These are phyloP conservation scores for Choloepus didactylus DNA, from an alignment of 2,797 vertebrate species.

Conservation along the genomic window DNA sequence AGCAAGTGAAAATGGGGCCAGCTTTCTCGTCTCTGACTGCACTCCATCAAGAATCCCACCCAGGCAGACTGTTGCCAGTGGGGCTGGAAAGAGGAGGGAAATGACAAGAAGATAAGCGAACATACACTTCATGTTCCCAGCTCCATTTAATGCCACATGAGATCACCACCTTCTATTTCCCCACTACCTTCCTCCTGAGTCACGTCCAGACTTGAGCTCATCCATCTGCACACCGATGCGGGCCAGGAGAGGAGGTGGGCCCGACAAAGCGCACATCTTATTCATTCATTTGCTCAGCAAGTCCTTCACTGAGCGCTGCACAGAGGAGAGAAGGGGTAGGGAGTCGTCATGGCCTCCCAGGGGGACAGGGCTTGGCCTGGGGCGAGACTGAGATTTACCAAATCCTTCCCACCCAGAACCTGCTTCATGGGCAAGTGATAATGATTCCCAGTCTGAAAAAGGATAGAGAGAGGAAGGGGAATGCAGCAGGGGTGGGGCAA, in stretches of 20 bases:
- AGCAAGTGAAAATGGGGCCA: background rate
- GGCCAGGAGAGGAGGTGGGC: constrained; percentile 60
- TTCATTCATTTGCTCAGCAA: background rate
- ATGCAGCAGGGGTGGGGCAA: accelerated
- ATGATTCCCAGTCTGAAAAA: background rate
- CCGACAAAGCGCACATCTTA: background rate
- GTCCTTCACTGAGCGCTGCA: background rate
- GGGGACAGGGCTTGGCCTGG: background rate
- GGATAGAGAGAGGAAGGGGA: too few relatives aligned
- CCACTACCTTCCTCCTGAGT: constrained; percentile 77
- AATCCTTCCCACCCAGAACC: background rate
- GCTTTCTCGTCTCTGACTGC: constrained; percentile 1
- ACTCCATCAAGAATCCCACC: background rate
- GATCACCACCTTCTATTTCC: constrained; percentile 68
- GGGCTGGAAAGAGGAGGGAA: background rate
- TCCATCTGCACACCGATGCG: background rate
- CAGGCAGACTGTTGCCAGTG: constrained; percentile 49
- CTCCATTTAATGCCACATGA: constrained; percentile 64
- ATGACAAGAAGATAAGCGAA: background rate
- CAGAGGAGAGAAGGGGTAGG: background rate
- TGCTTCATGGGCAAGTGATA: background rate
- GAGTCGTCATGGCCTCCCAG: background rate
- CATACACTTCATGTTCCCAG: background rate
- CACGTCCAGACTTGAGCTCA: constrained; percentile 77
- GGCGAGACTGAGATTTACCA: background rate